Percentiles rank a stretch among this genome's conserved stretches.
phyloP scores from a whole-genome alignment of 1,140 invertebrate genomes.

The Bombyx mandarina region DNA sequence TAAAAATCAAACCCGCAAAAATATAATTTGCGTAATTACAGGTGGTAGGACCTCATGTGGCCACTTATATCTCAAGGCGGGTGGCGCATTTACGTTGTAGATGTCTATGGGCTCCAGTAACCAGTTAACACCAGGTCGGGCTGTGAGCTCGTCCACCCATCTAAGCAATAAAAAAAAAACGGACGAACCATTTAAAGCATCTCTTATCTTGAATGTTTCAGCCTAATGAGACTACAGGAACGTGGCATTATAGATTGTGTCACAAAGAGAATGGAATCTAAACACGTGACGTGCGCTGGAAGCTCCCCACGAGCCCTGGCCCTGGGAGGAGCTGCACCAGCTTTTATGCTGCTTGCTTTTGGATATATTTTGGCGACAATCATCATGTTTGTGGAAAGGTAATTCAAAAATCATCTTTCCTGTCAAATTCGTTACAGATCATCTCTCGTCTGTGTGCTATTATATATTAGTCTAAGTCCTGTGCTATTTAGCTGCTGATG shows the following conservation, averaged over 20 bases:
- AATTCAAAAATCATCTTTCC: neutral
- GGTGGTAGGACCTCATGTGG: too few species aligned
- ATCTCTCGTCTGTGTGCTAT: too few species aligned
- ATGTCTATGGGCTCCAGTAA: too few species aligned
- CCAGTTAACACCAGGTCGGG: too few species aligned
- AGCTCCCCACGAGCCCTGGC: constrained; percentile 43
- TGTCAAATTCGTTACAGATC: too few species aligned
- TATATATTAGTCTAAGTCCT: too few species aligned
- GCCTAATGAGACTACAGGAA: constrained; percentile 33
- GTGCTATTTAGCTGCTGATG: too few species aligned
- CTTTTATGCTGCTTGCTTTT: constrained; percentile 37
- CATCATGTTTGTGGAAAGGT: constrained; percentile 43
- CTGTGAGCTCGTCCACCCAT: too few species aligned
- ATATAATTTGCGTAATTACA: too few species aligned
- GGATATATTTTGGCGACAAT: constrained; percentile 28
- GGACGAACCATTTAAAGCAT: neutral
- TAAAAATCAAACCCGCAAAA: too few species aligned
- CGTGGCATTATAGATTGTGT: constrained; percentile 35
- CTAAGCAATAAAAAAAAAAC: neutral
- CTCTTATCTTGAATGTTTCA: constrained; percentile 9
- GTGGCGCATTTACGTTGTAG: too few species aligned
- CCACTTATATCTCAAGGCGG: too few species aligned
- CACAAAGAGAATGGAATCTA: constrained; percentile 19
- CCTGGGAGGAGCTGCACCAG: constrained; percentile 48
- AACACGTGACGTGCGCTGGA: constrained; percentile 30